A percentile compares a stretch with the other conserved stretches of the same genome.
Conservation (phyloP, 2,113 vertebrate species). For the Erythrocercus mccallii region DNA sequence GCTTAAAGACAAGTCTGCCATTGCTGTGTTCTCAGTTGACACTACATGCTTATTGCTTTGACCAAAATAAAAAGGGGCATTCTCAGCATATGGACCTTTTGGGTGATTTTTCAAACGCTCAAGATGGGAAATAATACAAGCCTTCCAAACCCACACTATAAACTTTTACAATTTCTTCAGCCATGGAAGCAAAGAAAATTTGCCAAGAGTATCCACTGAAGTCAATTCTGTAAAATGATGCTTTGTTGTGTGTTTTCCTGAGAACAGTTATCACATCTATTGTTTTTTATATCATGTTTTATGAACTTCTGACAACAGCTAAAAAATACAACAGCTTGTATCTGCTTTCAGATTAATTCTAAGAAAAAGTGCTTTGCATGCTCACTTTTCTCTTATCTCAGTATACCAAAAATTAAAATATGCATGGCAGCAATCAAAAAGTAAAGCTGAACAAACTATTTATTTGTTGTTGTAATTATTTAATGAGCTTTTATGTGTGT, state of each 20-base stretch:
- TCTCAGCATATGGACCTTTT: constrained; percentile 60
- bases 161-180: constrained; percentile 18
- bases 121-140: constrained; percentile 43
- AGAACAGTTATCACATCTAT: constrained; percentile 28
- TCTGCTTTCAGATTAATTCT: constrained; percentile 53
- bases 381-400: constrained; percentile 59
- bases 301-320: constrained; percentile 23
- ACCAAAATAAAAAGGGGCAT: constrained; percentile 66
- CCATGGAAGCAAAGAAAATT: constrained; percentile 17
- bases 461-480: constrained; percentile 84
- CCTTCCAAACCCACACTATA: constrained; percentile 28
- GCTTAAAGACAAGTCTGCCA: constrained; percentile 71
- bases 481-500: constrained; percentile 76
- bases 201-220: constrained; percentile 30
- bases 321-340: constrained; percentile 36
- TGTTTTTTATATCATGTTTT: constrained; percentile 27
- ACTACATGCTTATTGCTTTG: constrained; percentile 59
- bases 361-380: constrained; percentile 68
- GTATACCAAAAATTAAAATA: constrained; percentile 69
- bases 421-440: constrained; percentile 74
- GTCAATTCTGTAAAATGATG: constrained; percentile 59
- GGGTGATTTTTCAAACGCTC: constrained; percentile 54
- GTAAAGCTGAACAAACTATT: constrained; percentile 78
- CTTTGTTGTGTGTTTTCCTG: constrained; percentile 47
- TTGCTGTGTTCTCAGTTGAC: constrained; percentile 65